These are phyloP conservation scores for Rhynchonycteris naso DNA, from an alignment of 2,797 vertebrate genomes.

Conservation along the genomic window DNA sequence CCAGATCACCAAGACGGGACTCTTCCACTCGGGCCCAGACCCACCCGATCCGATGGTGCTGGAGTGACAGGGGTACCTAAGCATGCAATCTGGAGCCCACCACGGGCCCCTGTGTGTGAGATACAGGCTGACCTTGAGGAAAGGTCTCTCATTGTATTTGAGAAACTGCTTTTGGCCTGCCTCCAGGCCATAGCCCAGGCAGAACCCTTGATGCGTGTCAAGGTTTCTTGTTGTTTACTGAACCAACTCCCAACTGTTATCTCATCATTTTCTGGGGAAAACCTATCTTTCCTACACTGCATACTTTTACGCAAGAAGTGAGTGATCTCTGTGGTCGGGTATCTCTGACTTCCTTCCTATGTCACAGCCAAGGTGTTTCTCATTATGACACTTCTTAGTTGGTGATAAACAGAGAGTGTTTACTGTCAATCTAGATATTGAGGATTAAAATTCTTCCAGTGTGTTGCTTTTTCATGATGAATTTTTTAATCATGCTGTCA, in stretches of 20 bases:
- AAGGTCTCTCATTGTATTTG: too few species aligned
- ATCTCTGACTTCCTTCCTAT: background rate
- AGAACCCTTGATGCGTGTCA: background rate
- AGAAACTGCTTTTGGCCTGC: background rate
- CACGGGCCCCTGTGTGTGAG: background rate
- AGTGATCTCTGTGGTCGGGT: too few species aligned
- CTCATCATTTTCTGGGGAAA: background rate
- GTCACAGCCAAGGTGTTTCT: background rate
- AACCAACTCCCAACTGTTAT: background rate
- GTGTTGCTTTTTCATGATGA: background rate
- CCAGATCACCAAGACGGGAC: background rate
- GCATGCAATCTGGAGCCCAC: background rate
- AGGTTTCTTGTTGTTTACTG: background rate
- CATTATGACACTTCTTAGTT: too few species aligned
- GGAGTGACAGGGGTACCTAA: background rate
- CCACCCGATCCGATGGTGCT: background rate
- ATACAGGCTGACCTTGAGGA: background rate
- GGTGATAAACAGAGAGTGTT: background rate
- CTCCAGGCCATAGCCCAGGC: background rate
- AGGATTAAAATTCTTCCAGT: background rate
- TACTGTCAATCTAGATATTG: background rate
- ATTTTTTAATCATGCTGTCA: background rate
- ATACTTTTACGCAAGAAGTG: too few species aligned
- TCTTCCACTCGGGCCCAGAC: background rate
- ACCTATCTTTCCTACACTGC: too few species aligned